Evolutionary conservation across 2,888 invertebrate species (phyloP), one percentile per base, ranked within the genome.

Genomic region (Agonopterix arenella): DNA sequence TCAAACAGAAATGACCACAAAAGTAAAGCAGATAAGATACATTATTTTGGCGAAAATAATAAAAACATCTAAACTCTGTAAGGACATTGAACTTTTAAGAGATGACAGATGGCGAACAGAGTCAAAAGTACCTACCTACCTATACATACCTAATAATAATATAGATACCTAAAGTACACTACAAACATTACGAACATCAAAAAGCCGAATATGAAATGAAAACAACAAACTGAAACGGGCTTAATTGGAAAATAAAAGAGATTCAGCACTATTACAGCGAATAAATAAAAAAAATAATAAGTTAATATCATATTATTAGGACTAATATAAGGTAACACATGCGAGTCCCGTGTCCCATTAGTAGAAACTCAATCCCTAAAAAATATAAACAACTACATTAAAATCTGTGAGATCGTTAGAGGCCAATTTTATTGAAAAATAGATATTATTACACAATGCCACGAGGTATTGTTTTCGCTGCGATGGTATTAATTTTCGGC

Each of bases 81-180:
- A 63, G 76, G 60, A 53, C 73, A 57, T 60, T 67, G 76, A 75
- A 66, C 74, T 54, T 48, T 11, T 51, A 46, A 47, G 49, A 62
- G 64, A 61, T 68, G 67, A 68, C 74, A 75, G 73, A 73, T 76
- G 75, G 64, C 55, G 53, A 64, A 56, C 73, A 74, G 62, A 64
- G 61, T 52, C 54, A 49, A 55, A 7, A 42, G 8, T 7, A 18
- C 28, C 13, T 56, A 59, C 55, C n/a, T n/a, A n/a, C n/a, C n/a
- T n/a, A n/a, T n/a, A n/a, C n/a, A n/a, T n/a, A n/a, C n/a, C 51
- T 52, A 49, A 13, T 4, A 8, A n/a, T 40, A 40, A n/a, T 40
- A 40, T n/a, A n/a, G 40, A n/a, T 18, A 18, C 18, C 2, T 28
- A 13, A 2, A 13, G 8, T 37, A 37, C 37, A 2, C 37, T 37